Conservation (phyloP, 1,140 invertebrate genomes). For the Cyphomyrmex costatus region DNA sequence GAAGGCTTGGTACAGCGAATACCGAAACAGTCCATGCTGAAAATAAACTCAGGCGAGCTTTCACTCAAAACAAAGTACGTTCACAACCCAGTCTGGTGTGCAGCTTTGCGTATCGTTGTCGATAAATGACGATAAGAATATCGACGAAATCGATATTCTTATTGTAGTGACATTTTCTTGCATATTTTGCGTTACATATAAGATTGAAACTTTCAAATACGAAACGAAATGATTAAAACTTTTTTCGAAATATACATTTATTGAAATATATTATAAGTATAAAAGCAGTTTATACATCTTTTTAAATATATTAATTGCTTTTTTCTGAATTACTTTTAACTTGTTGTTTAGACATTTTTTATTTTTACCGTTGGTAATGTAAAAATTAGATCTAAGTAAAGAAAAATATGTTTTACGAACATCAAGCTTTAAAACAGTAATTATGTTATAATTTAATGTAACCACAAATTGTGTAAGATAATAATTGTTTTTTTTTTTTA, state of each 20-base stretch:
- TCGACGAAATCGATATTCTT: constrained; percentile 40
- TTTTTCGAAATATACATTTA: not conserved
- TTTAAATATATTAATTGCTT: not conserved
- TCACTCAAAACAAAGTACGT: constrained; percentile 64
- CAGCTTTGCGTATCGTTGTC: constrained; percentile 33
- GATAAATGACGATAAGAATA: constrained; percentile 32
- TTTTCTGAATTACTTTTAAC: not conserved
- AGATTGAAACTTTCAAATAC: not conserved
- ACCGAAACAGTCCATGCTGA: constrained; percentile 64
- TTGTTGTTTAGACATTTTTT: not conserved
- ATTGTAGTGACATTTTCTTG: not conserved
- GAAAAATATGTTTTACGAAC: not conserved
- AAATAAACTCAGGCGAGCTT: constrained; percentile 69
- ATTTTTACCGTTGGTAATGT: not conserved
- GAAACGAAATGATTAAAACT: not conserved
- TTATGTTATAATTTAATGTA: not conserved
- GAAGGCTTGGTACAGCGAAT: constrained; percentile 37
- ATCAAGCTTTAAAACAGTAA: not conserved
- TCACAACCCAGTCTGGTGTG: constrained; percentile 3
- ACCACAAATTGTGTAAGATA: not conserved
- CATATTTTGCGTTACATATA: not conserved
- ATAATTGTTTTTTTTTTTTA: not conserved
- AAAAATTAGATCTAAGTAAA: not conserved
- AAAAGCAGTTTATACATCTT: not conserved
- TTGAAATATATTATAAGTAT: not conserved